A percentile compares a stretch with the other conserved stretches of the same genome.
Conservation (phyloP, 2,888 invertebrate genomes). For the Eupeodes luniger region DNA sequence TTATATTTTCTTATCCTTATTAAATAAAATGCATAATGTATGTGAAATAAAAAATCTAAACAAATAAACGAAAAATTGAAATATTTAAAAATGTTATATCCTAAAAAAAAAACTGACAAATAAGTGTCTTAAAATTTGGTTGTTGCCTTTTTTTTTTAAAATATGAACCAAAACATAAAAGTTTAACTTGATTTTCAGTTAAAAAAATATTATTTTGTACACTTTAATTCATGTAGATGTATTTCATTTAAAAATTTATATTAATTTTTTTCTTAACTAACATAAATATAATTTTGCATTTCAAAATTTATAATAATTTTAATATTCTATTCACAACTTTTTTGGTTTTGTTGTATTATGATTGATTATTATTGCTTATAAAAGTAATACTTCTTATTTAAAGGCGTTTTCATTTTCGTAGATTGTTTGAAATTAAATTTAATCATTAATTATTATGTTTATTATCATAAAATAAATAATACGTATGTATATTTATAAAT, state of each 20-base stretch:
- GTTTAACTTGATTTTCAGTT: neutral
- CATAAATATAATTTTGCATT: neutral
- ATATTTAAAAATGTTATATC: neutral
- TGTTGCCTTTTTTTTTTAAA: slow-evolving; percentile 14
- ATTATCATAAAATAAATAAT: slow-evolving; percentile 19
- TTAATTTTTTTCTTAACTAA: neutral
- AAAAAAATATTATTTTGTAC: slow-evolving; percentile 13
- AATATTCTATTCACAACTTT: neutral
- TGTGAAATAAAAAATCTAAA: neutral
- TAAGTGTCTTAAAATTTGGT: slow-evolving; percentile 40
- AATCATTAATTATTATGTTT: slow-evolving; percentile 5
- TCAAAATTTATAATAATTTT: slow-evolving; percentile 10
- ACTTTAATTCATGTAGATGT: neutral
- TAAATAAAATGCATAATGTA: slow-evolving; percentile 14
- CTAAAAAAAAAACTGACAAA: neutral
- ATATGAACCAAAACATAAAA: slow-evolving; percentile 27
- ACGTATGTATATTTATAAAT: slow-evolving; percentile 27
- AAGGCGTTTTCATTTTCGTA: slow-evolving; percentile 5
- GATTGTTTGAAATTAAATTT: slow-evolving; percentile 13
- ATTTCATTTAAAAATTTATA: neutral
- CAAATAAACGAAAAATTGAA: neutral
- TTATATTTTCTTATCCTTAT: slow-evolving; percentile 32
- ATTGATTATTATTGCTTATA: neutral
- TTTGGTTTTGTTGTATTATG: neutral
- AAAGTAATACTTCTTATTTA: neutral